Percentiles rank a stretch among this genome's conserved stretches.
Evolutionary conservation across 2,888 invertebrate species (phyloP).

Genomic region (Cryptus armator): DNA sequence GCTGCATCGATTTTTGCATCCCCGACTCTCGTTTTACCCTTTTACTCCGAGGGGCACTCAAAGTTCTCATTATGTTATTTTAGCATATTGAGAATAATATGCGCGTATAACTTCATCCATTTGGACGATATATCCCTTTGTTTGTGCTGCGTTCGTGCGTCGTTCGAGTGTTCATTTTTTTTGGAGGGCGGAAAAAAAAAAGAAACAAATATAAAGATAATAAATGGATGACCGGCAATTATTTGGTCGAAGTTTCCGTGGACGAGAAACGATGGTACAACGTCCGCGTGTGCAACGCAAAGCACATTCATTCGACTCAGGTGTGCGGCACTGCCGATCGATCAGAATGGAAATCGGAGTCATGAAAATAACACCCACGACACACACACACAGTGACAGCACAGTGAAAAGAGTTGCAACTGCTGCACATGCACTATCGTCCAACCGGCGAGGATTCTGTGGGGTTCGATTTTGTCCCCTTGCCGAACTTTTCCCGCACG

Average conservation of each 20-base stretch:
- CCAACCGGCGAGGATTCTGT: not conserved
- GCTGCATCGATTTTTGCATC: conserved; percentile 70
- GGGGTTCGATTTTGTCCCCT: conserved; percentile 39
- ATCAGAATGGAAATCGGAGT: conserved; percentile 64
- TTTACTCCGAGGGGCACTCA: conserved; percentile 41
- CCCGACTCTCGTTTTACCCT: conserved; percentile 18
- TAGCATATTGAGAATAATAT: conserved; percentile 28
- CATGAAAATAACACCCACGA: conserved; percentile 57
- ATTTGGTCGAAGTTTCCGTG: conserved; percentile 17
- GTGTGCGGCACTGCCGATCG: conserved; percentile 42
- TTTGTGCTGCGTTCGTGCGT: too few species aligned
- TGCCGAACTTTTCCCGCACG: conserved; percentile 37
- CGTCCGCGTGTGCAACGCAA: not conserved
- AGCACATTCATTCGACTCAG: conserved; percentile 19
- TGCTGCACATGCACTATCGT: conserved; percentile 15
- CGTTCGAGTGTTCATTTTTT: not conserved
- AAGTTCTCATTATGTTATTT: conserved; percentile 56
- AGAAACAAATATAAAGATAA: not conserved
- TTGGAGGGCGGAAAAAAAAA: not conserved
- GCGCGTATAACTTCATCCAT: conserved; percentile 20
- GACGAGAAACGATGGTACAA: conserved; percentile 2
- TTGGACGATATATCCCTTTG: not conserved
- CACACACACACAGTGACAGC: not conserved
- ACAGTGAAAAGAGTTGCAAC: conserved; percentile 23
- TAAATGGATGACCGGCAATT: conserved; percentile 36